Evolutionary conservation across 2,113 vertebrate genomes (phyloP), one percentile per base, ranked within the genome.

Genomic region (Salvelinus namaycush): DNA sequence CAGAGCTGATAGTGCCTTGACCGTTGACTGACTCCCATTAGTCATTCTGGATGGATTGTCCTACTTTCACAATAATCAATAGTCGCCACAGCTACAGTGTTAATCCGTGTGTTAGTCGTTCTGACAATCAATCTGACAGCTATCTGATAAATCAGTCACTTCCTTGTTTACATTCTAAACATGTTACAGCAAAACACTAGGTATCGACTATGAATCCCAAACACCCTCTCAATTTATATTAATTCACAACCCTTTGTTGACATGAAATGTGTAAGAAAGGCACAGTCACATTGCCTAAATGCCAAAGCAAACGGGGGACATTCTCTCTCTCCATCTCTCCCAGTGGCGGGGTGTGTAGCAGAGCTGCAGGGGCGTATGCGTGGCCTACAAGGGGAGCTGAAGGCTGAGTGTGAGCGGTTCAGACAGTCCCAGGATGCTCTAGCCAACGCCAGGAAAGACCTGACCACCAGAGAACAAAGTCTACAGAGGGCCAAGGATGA

Each of bases 381-480:
- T 59, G 75, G 81, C 51, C 78, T 94, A 83, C 88, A 94, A 81
- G 81, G 86, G 49, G 91, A 93, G 72, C 11, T 94, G 16, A 70
- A 79, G 26, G 73, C 68, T 6, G 93, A 93, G 84, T 74, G 81
- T 0, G 80, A 84, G 20, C 48, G 39, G 0, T n/a, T 88, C 64
- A 92, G 74, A 79, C 85, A 87, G 0, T 48, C 81, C 8, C 90
- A 92, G 75, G 85, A 72, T 0, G 89, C 89, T 71, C 75, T 93
- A 80, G 54, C 44, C 2, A 83, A 88, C 71, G 81, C 74, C 68
- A 89, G 82, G 78, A 90, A 86, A 74, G 90, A 94, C 51, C 84
- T 94, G 14, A 57, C 76, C 13, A 64, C 81, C 57, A 88, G 79
- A 13, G 92, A 94, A 68, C 76, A 89, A 73, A 86, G 24, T 72